Percentiles rank a stretch among this genome's conserved stretches.
phyloP scores from a whole-genome alignment of 2,113 vertebrate genomes.

The Poicephalus gulielmi region DNA sequence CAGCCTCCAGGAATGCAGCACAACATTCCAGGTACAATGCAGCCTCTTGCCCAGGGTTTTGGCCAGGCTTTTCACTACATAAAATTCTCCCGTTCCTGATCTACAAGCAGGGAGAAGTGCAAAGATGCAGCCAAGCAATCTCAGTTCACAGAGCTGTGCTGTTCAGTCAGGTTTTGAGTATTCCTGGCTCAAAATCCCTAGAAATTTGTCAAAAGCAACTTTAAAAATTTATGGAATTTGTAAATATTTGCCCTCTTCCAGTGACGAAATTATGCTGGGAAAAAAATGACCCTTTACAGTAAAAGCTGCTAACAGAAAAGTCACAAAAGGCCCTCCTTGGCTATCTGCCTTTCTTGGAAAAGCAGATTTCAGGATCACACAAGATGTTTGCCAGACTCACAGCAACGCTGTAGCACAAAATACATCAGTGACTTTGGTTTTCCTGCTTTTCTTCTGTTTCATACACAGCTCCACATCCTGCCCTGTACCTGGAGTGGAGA shows the following conservation, averaged over 20 bases:
- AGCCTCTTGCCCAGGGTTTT: fast-evolving
- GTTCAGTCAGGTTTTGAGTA: neutral
- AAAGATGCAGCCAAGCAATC: neutral
- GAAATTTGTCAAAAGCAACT: neutral
- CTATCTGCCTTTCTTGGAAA: neutral
- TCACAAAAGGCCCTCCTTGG: neutral
- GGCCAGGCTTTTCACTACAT: neutral
- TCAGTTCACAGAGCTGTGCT: fast-evolving
- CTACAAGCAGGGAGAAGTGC: neutral
- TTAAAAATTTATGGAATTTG: neutral
- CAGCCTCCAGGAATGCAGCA: slow-evolving; percentile 60
- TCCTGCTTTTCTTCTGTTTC: neutral
- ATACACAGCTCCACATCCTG: neutral
- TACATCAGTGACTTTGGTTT: neutral
- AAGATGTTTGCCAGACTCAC: fast-evolving
- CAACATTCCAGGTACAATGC: fast-evolving
- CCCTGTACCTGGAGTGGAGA: neutral
- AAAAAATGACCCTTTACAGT: neutral
- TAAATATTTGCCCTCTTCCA: neutral
- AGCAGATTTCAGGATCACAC: neutral
- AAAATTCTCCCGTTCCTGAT: neutral
- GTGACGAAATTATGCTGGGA: neutral
- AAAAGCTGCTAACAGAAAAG: neutral
- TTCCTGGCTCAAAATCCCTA: neutral
- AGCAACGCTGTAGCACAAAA: neutral